Base-by-base conservation (phyloP, 2,888 invertebrate genomes). In the Thyatira batis region DNA sequence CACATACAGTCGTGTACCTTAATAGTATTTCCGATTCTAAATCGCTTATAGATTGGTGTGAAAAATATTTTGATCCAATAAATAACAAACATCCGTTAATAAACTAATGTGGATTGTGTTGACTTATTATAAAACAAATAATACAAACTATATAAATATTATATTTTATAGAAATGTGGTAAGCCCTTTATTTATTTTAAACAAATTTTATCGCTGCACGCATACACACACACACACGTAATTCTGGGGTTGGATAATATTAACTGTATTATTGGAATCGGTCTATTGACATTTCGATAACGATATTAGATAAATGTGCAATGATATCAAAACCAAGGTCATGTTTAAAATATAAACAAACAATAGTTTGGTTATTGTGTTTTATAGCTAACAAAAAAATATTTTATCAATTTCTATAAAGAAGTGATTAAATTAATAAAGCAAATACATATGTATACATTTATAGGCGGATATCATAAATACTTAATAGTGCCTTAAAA, bases 251-350 rank as follows among this genome's bases (percentile, higher is more conserved):
- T 48, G 27, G 17, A 13, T 4, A 8, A 13, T 3, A n/a, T n/a
- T n/a, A n/a, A 46, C 45, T 6, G 6, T 46, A n/a, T 23, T 25
- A 17, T 27, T 27, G 17, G 23, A 17, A 27, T 27, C 20, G 46
- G 25, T 17, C 17, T 46, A 46, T 46, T 46, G 17, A 48, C 17
- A 20, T 23, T 45, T 2, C 45, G 48, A 48, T 48, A 48, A 17
- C 28, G n/a, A n/a, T 48, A 48, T 48, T 27, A 27, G 28, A 48
- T 48, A n/a, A 48, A 27, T 9, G 27, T 46, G 33, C 33, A 39
- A 10, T 11, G 28, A 17, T 27, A 9, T 27, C 2, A 17, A 27
- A 17, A 3, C 6, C 46, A 46, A 17, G 46, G 46, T 46, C 13
- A 25, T 17, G 45, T 45, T n/a, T 11, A 46, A 5, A 27, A 27